phyloP scores from a whole-genome alignment of 2,797 vertebrate genomes.

The Characodon lateralis region DNA sequence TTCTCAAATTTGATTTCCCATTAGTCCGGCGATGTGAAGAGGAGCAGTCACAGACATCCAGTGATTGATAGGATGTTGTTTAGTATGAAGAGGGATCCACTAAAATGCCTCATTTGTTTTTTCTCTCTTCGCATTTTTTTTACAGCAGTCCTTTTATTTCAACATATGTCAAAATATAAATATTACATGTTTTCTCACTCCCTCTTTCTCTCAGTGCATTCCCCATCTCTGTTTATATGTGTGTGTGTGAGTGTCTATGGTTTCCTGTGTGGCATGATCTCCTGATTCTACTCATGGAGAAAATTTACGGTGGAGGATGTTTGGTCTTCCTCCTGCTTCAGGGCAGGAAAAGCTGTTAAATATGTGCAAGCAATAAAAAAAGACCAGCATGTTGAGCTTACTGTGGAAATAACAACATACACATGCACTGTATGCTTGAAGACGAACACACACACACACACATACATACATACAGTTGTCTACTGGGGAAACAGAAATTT shows the following conservation, averaged over 20 bases:
- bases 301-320: conserved; percentile 79
- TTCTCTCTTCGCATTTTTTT: not conserved
- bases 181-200: not conserved
- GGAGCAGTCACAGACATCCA: conserved; percentile 25
- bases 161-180: conserved; percentile 16
- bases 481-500: conserved; percentile 21
- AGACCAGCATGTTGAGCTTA: conserved; percentile 62
- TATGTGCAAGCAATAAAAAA: conserved; percentile 78
- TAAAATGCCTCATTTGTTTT: conserved; percentile 7
- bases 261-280: conserved; percentile 69
- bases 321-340: conserved; percentile 72
- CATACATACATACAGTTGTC: conserved; percentile 4
- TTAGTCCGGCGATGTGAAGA: conserved; percentile 47
- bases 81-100: conserved; percentile 7
- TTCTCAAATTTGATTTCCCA: conserved; percentile 65
- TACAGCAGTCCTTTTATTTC: conserved; percentile 4
- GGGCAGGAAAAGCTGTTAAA: conserved; percentile 79
- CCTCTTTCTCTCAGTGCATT: not conserved
- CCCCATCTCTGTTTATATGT: conserved; percentile 5
- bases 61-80: conserved; percentile 44
- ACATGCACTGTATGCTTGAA: not conserved
- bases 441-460: conserved; percentile 10
- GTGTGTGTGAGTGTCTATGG: conserved; percentile 22
- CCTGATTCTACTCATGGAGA: conserved; percentile 58
- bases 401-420: conserved; percentile 52